Base-by-base conservation (phyloP, 2,113 vertebrate genomes). In the Vulpes ferrilata region DNA sequence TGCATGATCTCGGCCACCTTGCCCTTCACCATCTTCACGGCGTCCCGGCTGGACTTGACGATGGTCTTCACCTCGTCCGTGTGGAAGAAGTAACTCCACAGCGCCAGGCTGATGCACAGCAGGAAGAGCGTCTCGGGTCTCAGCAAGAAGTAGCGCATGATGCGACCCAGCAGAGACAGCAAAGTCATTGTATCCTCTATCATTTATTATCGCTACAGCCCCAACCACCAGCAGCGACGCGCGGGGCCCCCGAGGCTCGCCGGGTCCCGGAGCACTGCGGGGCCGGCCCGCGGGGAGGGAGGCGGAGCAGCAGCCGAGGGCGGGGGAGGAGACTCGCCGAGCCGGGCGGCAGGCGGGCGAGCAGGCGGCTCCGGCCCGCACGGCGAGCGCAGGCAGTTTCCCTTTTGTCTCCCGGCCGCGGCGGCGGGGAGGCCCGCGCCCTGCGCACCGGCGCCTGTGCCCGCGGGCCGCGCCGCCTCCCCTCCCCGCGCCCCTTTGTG, bases 81-180 rank as follows among this genome's bases (percentile, higher is more conserved):
- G 99, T 99, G 99, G 99, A 99, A 99, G 99, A 99, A 99, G 98
- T 99, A 99, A 98, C 99, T 99, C 99, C 99, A 99, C 81, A 99
- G 99, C 87, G 99, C 99, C 99, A 99, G 97, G 99, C 99, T 99
- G 99, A 99, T 99, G 98, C 99, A 99, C 97, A 99, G 99, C 98
- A 99, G 98, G 98, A 99, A 99, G 97, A 99, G 88, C 98, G 99
- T 99, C 99, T 99, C 99, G 97, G 99, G 99, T 99, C 99, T 99
- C 93, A 99, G 99, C 98, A 99, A 99, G 99, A 99, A 99, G 99
- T 99, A 99, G 98, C 99, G 99, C 99, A 99, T 99, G 99, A 99
- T 99, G 98, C 99, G 99, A 99, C 99, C 99, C 98, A 99, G 98
- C 84, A 99, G 99, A 99, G 99, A 99, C 98, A 99, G 99, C 99